Evolutionary conservation across 2,888 invertebrate species (phyloP).

Genomic region (Meteorus cinctellus): DNA sequence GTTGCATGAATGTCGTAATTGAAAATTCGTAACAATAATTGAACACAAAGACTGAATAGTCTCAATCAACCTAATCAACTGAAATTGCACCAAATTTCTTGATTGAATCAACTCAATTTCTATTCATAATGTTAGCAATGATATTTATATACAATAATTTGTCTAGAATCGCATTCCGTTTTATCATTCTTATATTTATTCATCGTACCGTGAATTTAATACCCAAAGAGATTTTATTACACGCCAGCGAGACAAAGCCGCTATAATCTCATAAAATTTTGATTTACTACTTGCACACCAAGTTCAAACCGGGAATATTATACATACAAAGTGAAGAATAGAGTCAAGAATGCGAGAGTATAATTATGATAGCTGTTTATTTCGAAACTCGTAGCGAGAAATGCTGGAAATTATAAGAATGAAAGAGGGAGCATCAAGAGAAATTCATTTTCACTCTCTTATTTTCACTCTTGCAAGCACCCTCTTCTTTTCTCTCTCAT

Average conservation of each 20-base stretch:
- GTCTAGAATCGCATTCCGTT: not conserved
- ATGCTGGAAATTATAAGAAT: not conserved
- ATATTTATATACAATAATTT: not conserved
- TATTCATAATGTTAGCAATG: too few relatives aligned
- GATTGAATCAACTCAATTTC: too few relatives aligned
- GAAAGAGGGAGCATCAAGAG: constrained; percentile 1
- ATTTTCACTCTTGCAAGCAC: too few relatives aligned
- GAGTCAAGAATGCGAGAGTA: constrained; percentile 32
- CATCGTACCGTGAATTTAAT: not conserved
- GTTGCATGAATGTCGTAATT: too few relatives aligned
- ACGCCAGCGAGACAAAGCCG: not conserved
- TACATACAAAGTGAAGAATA: not conserved
- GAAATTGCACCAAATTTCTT: too few relatives aligned
- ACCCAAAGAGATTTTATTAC: not conserved
- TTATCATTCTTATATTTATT: not conserved
- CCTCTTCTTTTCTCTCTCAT: not conserved
- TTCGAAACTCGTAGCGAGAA: constrained; percentile 32
- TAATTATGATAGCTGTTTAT: constrained; percentile 43
- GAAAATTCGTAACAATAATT: too few relatives aligned
- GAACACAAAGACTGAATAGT: too few relatives aligned
- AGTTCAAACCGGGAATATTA: not conserved
- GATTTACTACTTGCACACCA: constrained; percentile 22
- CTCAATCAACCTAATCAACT: too few relatives aligned
- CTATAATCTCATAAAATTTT: constrained; percentile 33
- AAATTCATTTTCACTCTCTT: constrained; percentile 1